Base-by-base conservation (phyloP, 1,140 invertebrate species). In the Pseudobourletiella spinata region DNA sequence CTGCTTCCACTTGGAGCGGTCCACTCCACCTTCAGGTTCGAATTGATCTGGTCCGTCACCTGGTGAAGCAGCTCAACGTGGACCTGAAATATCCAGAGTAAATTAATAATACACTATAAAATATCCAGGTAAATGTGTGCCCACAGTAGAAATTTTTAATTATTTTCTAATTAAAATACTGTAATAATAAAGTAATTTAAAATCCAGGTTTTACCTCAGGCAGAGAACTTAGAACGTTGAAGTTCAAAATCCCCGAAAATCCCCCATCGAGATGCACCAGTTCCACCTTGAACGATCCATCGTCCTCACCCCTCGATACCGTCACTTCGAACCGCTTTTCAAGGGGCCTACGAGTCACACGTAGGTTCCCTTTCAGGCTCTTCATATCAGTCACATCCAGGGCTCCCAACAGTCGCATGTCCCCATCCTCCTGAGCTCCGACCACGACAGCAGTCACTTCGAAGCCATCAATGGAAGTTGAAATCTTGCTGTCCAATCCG, bases 281-380 rank as follows among this genome's bases (percentile, higher is more conserved):
- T 43, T 28, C 56, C 11, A 22, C 56, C 22, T 25, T 43, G 11
- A 57, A 20, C 20, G 22, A 26, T n/a, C 55, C 18, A 16, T 59
- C 25, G 6, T 62, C 32, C 14, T 54, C 56, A 8, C 59, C 64
- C 22, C 26, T 11, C 16, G 42, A 58, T 1, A 26, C 20, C 2
- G 30, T 25, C 14, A 65, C 11, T 44, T 61, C 55, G 24, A 62
- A 32, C 2, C 39, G 29, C 46, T 65, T 65, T 58, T 57, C 30
- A n/a, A 32, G 32, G 14, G 22, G 35, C 11, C 2, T 20, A 3
- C n/a, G 8, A 15, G 32, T 16, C 3, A 30, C 4, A 22, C 43
- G 42, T 50, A 2, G 2, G 20, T 11, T 14, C 30, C 43, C 57
- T 18, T 50, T 4, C 14, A 59, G 20, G 16, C 4, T 26, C 26